A percentile compares a stretch with the other conserved stretches of the same genome.
These are phyloP conservation scores for Hycleus cichorii DNA, from an alignment of 1,140 invertebrate genomes.

Conservation along the genomic window DNA sequence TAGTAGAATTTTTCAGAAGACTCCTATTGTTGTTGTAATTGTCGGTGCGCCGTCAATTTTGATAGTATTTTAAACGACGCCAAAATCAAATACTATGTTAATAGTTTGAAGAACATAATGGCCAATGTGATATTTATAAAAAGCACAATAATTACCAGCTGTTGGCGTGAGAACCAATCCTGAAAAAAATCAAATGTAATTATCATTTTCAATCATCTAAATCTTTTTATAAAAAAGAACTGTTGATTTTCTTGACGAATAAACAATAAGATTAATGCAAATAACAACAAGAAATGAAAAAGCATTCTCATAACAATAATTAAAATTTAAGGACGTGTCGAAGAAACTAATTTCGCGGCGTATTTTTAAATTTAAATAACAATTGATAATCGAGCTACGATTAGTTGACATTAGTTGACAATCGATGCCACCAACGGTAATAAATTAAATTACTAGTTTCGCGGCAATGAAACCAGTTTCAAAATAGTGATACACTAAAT, in stretches of 20 bases:
- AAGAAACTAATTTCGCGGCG: no score
- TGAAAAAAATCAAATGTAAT: slow-evolving; percentile 46
- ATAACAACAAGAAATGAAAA: background rate
- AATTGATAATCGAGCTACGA: no score
- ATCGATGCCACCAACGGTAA: no score
- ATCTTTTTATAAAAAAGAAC: background rate
- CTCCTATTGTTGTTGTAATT: no score
- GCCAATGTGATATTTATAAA: slow-evolving; percentile 94
- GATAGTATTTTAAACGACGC: slow-evolving; percentile 1
- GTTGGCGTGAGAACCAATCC: slow-evolving; percentile 97
- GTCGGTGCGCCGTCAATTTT: background rate
- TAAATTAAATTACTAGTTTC: no score
- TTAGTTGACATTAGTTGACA: no score
- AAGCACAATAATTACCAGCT: slow-evolving; percentile 89
- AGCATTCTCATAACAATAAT: no score
- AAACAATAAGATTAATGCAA: background rate
- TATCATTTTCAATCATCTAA: background rate
- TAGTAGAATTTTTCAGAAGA: no score
- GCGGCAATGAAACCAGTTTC: no score
- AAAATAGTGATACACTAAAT: no score
- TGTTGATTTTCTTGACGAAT: background rate
- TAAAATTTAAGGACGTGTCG: no score
- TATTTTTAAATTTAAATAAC: no score
- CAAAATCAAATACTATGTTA: slow-evolving; percentile 63
- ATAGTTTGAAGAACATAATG: slow-evolving; percentile 94